Base-by-base conservation (phyloP, 2,888 invertebrate species). In the Orchestes rusci region DNA sequence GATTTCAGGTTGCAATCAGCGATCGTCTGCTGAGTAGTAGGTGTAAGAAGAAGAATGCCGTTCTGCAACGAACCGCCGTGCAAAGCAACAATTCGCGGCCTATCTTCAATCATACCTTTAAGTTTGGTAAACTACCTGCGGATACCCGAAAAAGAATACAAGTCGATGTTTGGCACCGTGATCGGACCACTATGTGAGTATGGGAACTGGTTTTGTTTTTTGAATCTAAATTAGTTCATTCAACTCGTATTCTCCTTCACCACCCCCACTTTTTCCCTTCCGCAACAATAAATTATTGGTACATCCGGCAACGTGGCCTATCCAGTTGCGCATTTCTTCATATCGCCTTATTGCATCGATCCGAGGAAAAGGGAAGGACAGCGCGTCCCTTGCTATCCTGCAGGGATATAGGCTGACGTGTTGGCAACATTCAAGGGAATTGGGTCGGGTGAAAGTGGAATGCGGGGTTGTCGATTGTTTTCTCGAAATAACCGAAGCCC, bases 161-260 rank as follows among this genome's bases (percentile, higher is more conserved):
- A 43, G 73, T 90, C 56, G 87, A 89, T 32, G 87, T 88, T 33
- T 90, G 90, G 90, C 89, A 89, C 65, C 73, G 90, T 54, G 86
- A 89, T 69, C 79, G 86, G 56, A 80, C 79, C 55, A 79, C 81
- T 65, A 82, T 86, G 90, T 90, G 73, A 76, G 73, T 68, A 31
- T 31, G 13, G 5, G n/a, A 31, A 31, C n/a, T 8, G 5, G 13
- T 31, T 31, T 31, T 12, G 5, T 31, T 8, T 31, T 8, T 31
- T 31, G 12, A 8, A 31, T 31, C 5, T 5, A 13, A 5, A 8
- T 31, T 12, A 31, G 13, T 12, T 31, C 31, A 13, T 31, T 12
- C 5, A n/a, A n/a, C n/a, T n/a, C n/a, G n/a, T n/a, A n/a, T n/a
- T n/a, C n/a, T n/a, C n/a, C n/a, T n/a, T n/a, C n/a, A n/a, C n/a